Evolutionary conservation across 2,113 vertebrate genomes (phyloP).

Genomic region (Ornithorhynchus anatinus): DNA sequence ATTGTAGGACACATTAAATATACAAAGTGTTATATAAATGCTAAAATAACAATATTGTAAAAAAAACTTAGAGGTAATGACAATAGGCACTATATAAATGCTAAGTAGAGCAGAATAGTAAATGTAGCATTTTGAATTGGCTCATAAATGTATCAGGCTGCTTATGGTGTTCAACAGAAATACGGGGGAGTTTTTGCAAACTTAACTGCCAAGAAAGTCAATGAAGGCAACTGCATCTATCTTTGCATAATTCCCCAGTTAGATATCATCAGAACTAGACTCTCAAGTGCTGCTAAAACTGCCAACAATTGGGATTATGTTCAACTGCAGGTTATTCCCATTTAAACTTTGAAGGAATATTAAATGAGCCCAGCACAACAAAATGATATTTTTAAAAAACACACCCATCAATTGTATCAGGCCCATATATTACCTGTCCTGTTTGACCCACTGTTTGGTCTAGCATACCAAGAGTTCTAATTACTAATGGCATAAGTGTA

Average conservation of each 20-base stretch:
- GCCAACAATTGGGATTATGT: neutral
- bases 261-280: neutral
- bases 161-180: constrained; percentile 56
- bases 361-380: neutral
- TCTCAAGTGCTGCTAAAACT: neutral
- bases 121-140: constrained; percentile 62
- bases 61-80: neutral
- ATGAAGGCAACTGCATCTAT: constrained; percentile 39
- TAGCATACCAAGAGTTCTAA: no score
- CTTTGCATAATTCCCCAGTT: constrained; percentile 43
- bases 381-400: neutral
- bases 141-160: constrained; percentile 60
- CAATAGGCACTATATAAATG: constrained; percentile 14
- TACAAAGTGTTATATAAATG: constrained; percentile 3
- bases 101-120: constrained; percentile 17
- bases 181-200: constrained; percentile 41
- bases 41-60: constrained; percentile 12
- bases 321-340: neutral
- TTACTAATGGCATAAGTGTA: no score
- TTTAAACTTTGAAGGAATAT: neutral
- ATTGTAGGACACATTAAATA: neutral
- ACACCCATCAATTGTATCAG: neutral
- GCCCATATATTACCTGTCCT: no score
- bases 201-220: constrained; percentile 44
- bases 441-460: no score